Conservation (phyloP, 2,888 invertebrate genomes). For the Brachypalpus laphriformis region DNA sequence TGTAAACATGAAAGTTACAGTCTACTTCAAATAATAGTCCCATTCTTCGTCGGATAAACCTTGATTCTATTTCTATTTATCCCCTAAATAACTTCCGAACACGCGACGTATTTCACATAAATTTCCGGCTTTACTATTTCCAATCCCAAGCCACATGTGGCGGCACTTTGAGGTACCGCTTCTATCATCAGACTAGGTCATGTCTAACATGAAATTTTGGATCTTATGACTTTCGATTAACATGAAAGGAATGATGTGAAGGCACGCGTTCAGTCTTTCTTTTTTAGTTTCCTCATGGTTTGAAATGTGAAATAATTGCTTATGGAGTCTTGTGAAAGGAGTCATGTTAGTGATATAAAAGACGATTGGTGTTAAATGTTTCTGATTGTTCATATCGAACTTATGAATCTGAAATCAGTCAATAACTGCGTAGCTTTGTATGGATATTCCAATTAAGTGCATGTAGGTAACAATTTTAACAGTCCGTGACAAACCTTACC, state of each 20-base stretch:
- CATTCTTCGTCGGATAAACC: slow-evolving; percentile 1
- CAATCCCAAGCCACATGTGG: slow-evolving; percentile 45
- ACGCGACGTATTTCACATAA: slow-evolving; percentile 28
- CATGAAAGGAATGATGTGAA: neutral
- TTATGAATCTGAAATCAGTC: neutral
- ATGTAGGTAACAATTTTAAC: neutral
- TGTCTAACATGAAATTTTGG: slow-evolving; percentile 10
- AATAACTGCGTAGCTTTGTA: neutral
- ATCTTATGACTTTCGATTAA: neutral
- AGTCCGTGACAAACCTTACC: neutral
- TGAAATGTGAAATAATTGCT: too few species aligned
- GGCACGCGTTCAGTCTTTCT: too few species aligned
- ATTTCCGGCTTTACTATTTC: neutral
- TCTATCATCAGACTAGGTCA: slow-evolving; percentile 21
- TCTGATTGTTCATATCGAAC: too few species aligned
- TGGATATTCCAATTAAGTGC: neutral
- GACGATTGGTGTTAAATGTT: too few species aligned
- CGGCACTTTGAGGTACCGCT: slow-evolving; percentile 28
- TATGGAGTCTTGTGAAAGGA: too few species aligned
- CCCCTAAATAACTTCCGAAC: slow-evolving; percentile 14
- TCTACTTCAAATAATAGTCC: neutral
- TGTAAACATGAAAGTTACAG: neutral
- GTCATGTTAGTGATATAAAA: too few species aligned
- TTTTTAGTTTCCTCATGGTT: too few species aligned
- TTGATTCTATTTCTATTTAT: slow-evolving; percentile 25